Evolutionary conservation across 92 coral and sea anemone genomes (phyloP), one percentile per base, ranked within the genome.

Genomic region (Phenganax stokvisi): DNA sequence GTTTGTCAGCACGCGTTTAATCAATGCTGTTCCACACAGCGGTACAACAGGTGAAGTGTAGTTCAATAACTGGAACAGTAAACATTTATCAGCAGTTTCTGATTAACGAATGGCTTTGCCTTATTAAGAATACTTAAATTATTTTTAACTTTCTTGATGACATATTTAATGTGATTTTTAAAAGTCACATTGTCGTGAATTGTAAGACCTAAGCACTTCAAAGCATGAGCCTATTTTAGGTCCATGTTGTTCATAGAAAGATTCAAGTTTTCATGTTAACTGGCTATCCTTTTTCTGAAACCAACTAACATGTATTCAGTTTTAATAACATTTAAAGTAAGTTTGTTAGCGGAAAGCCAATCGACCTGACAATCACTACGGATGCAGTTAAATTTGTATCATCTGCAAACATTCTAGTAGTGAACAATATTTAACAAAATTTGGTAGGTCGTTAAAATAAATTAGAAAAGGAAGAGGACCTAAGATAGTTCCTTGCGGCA

Each of bases 291-390:
- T 20, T 20, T 81, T 63, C 84, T 69, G 15, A 81, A 51, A 12
- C 85, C 25, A 20, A 20, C 25, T 20, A 20, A 20, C 25, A 20
- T 72, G 74, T 29, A 81, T 57, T 74, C 79, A 13, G 85, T 61
- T 44, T 86, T 74, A n/a, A 81, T 44, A 63, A 58, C 54, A 61
- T 75, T 81, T 37, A 20, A 54, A 10, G 84, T 81, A 71, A 86
- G 81, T 66, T 86, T 86, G 57, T 86, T 86, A 10, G 89, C 83
- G 54, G 17, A 16, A 2, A 79, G 85, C 86, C 89, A 86, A 0
- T 59, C 63, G 1, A 69, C 54, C 3, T 81, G 78, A 81, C 75
- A 74, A 51, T 76, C 28, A 20, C 74, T 61, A 29, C 62, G 5
- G 86, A 76, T 68, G 61, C 80, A 44, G 83, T 81, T 72, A 86